A percentile compares a stretch with the other conserved stretches of the same genome.
Evolutionary conservation across 2,888 invertebrate genomes (phyloP).

Genomic region (Muscina levida): DNA sequence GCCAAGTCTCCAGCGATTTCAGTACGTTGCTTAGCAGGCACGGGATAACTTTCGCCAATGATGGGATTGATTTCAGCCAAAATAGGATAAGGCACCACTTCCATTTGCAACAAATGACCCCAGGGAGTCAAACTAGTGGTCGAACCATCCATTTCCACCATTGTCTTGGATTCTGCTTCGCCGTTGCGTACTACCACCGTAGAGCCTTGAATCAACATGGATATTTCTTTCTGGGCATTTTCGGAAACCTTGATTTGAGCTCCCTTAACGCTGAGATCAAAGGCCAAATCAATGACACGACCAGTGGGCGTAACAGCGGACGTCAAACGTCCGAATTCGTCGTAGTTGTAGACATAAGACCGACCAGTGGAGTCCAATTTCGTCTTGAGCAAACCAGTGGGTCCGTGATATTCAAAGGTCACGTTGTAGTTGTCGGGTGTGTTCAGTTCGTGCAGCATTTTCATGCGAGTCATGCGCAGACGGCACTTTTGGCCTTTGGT

Average conservation of each 20-base stretch:
- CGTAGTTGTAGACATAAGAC: slow-evolving; percentile 96
- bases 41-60: slow-evolving; percentile 94
- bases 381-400: slow-evolving; percentile 92
- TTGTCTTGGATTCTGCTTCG: slow-evolving; percentile 90
- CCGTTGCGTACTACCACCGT: slow-evolving; percentile 91
- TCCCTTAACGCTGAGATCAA: slow-evolving; percentile 94
- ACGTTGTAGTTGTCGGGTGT: slow-evolving; percentile 96
- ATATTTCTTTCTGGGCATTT: slow-evolving; percentile 90
- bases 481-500: slow-evolving; percentile 95
- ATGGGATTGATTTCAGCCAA: slow-evolving; percentile 93
- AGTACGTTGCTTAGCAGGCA: slow-evolving; percentile 93
- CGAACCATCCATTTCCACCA: slow-evolving; percentile 90
- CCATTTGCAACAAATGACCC: slow-evolving; percentile 93
- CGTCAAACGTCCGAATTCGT: slow-evolving; percentile 94
- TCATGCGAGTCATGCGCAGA: slow-evolving; percentile 94
- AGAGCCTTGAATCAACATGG: slow-evolving; percentile 92
- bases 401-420: slow-evolving; percentile 95
- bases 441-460: slow-evolving; percentile 93
- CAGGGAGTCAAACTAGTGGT: slow-evolving; percentile 90
- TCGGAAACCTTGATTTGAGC: slow-evolving; percentile 92
- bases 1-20: slow-evolving; percentile 94
- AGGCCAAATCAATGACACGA: slow-evolving; percentile 91
- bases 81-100: slow-evolving; percentile 94
- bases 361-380: slow-evolving; percentile 94
- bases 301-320: slow-evolving; percentile 97